A percentile compares a stretch with the other conserved stretches of the same genome.
Conservation (phyloP, 2,113 vertebrate genomes). For the Cynopterus brachyotis region DNA sequence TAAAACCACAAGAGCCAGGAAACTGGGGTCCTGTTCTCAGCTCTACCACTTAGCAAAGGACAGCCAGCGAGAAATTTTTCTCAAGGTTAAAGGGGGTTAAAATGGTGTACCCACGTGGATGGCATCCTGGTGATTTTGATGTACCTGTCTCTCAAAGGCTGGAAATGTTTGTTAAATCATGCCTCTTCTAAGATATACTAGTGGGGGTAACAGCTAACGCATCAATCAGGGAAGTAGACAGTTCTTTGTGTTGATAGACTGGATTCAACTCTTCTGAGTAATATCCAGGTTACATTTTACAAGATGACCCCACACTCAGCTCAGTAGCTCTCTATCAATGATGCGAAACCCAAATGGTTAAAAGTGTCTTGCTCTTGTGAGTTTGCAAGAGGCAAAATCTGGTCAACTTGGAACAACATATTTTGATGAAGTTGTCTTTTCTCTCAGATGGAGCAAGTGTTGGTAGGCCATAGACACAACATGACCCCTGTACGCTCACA, state of each 20-base stretch:
- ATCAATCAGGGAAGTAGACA: neutral
- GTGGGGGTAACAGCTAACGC: neutral
- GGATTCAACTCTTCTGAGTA: neutral
- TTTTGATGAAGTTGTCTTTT: neutral
- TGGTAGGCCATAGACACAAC: neutral
- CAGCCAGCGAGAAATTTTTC: neutral
- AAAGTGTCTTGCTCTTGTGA: neutral
- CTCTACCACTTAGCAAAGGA: neutral
- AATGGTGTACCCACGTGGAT: neutral
- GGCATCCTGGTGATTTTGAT: neutral
- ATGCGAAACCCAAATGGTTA: neutral
- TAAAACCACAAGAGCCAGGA: conserved; percentile 6
- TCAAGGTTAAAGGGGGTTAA: neutral
- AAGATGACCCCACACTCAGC: neutral
- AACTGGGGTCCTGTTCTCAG: conserved; percentile 24
- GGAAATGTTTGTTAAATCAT: neutral
- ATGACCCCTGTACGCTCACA: neutral
- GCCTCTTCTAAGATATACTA: neutral
- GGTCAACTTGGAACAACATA: neutral
- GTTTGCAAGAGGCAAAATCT: neutral
- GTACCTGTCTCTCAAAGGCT: neutral
- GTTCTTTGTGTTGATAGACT: neutral
- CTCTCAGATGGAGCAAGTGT: neutral
- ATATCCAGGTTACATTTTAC: neutral
- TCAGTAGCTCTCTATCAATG: neutral